Evolutionary conservation across 2,797 vertebrate genomes (phyloP).

Genomic region (Hirundo rustica): DNA sequence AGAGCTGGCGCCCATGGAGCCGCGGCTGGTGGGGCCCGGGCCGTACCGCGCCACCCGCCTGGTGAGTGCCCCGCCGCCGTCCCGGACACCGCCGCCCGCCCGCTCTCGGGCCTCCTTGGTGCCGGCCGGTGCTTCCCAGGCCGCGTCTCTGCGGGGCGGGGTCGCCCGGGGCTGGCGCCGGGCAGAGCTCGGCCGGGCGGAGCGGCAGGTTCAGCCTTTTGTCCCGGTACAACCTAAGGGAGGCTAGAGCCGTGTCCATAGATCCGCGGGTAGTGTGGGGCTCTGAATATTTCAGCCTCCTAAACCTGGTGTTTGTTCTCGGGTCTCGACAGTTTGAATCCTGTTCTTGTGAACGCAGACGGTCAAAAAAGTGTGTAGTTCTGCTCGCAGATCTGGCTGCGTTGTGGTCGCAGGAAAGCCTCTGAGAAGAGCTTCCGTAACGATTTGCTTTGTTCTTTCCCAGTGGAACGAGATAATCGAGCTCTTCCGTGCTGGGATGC

Average conservation of each 20-base stretch:
- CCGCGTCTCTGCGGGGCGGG: no score
- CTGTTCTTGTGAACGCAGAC: rapidly evolving
- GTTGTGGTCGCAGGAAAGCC: rapidly evolving
- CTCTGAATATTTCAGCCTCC: neutral
- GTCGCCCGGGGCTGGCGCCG: rapidly evolving
- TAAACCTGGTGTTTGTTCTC: neutral
- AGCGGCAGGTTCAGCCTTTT: neutral
- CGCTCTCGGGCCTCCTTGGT: no score
- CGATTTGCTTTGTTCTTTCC: neutral
- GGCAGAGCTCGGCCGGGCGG: no score
- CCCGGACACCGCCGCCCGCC: neutral
- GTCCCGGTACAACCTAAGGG: neutral
- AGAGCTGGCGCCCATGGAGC: conserved; percentile 71
- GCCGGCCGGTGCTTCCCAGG: neutral
- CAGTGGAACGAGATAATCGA: conserved; percentile 97
- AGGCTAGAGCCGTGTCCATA: rapidly evolving
- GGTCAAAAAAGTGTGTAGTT: rapidly evolving
- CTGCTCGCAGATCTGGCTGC: neutral
- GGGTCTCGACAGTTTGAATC: neutral
- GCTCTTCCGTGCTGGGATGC: conserved; percentile 90
- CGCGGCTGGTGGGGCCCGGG: conserved; percentile 82
- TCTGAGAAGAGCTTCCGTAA: neutral
- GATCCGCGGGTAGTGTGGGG: rapidly evolving
- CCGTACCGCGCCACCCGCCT: conserved; percentile 88
- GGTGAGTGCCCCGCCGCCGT: conserved; percentile 73